Conservation (phyloP, 1,140 invertebrate genomes). For the Saccostrea cuccullata region DNA sequence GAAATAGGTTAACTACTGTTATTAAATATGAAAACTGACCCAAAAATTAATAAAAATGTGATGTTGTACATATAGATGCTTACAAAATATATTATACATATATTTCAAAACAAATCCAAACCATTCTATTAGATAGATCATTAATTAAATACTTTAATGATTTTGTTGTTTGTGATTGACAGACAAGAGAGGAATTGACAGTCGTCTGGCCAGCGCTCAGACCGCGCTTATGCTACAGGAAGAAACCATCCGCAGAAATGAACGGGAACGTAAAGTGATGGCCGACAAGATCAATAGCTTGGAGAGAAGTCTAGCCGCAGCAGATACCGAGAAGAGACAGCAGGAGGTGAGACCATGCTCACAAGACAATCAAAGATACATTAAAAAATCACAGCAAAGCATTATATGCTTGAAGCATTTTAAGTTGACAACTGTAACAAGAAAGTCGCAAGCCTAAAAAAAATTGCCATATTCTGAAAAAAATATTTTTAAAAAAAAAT, state of each 20-base stretch:
- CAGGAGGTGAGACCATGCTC: constrained; percentile 61
- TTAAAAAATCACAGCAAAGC: neutral
- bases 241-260: constrained; percentile 88
- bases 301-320: constrained; percentile 85
- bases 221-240: constrained; percentile 79
- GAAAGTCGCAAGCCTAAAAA: too few relatives aligned
- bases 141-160: too few relatives aligned
- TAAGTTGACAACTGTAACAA: too few relatives aligned
- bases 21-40: too few relatives aligned
- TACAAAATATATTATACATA: too few relatives aligned
- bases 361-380: neutral
- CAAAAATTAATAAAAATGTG: too few relatives aligned
- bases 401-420: neutral
- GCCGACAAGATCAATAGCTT: constrained; percentile 88
- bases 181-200: constrained; percentile 79
- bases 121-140: too few relatives aligned
- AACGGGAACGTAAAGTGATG: constrained; percentile 87
- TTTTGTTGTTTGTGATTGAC: constrained; percentile 6
- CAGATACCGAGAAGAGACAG: constrained; percentile 88
- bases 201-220: constrained; percentile 77
- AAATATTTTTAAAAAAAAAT: too few relatives aligned
- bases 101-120: too few relatives aligned
- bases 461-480: too few relatives aligned
- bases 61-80: too few relatives aligned
- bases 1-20: too few relatives aligned